A percentile compares a stretch with the other conserved stretches of the same genome.
Conservation (phyloP, 2,888 invertebrate species). For the Volucella bombylans region DNA sequence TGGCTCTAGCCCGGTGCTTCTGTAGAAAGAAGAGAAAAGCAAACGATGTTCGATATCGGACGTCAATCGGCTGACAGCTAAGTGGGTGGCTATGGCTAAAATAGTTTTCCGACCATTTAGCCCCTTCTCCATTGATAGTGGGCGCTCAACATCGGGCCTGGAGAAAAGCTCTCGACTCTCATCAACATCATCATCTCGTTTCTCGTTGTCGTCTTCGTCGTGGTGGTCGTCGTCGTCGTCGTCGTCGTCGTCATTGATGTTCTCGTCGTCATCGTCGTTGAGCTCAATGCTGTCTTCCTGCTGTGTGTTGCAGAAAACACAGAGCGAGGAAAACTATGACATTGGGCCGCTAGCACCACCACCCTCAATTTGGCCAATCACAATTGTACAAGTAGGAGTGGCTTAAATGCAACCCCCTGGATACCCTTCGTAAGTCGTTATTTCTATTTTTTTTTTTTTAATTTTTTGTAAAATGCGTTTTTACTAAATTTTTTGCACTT, state of each 20-base stretch:
- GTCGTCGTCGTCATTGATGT: not conserved
- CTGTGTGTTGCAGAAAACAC: conserved; percentile 58
- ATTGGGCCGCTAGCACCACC: conserved; percentile 62
- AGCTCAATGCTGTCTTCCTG: conserved; percentile 32
- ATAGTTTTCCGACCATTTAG: conserved; percentile 51
- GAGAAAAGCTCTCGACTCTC: conserved; percentile 64
- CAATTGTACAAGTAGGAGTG: conserved; percentile 70
- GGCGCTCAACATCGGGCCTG: conserved; percentile 26
- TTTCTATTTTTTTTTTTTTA: conserved; percentile 13
- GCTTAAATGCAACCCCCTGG: conserved; percentile 65
- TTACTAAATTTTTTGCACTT: conserved; percentile 68
- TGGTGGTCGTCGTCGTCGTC: conserved; percentile 29
- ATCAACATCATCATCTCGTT: conserved; percentile 61
- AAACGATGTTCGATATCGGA: conserved; percentile 68
- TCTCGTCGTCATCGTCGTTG: conserved; percentile 4
- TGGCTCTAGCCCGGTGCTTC: conserved; percentile 5
- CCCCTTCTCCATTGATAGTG: conserved; percentile 3
- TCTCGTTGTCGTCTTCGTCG: conserved; percentile 17
- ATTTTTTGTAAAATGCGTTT: conserved; percentile 65
- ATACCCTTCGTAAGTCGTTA: conserved; percentile 8
- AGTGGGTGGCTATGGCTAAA: conserved; percentile 45
- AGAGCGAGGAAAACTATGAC: conserved; percentile 63
- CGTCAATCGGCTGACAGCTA: conserved; percentile 68
- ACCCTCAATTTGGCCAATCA: conserved; percentile 72
- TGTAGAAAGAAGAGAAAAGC: conserved; percentile 13